Evolutionary conservation across 2,797 vertebrate genomes (phyloP).

Genomic region (Schizothorax lantsangensis): DNA sequence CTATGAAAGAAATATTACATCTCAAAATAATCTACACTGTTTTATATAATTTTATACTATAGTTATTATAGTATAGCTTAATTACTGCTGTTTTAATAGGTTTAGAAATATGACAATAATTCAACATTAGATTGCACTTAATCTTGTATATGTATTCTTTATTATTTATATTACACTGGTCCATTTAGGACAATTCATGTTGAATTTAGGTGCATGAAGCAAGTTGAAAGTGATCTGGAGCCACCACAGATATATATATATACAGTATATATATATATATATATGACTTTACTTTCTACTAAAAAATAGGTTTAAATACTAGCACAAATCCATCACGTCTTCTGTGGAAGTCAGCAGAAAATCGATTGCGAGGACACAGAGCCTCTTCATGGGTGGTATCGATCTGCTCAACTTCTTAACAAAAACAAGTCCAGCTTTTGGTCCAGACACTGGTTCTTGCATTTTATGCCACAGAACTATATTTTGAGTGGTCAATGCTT

Average conservation of each 20-base stretch:
- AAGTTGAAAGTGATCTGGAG: not conserved
- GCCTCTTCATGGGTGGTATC: conserved; percentile 20
- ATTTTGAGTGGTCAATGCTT: not conserved
- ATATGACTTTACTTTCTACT: not conserved
- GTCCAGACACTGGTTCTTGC: not conserved
- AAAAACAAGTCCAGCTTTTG: conserved; percentile 16
- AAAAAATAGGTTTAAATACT: not conserved
- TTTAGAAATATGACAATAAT: not conserved
- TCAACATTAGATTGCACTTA: not conserved
- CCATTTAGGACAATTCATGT: not conserved
- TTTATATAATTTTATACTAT: not conserved
- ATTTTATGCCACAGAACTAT: not conserved
- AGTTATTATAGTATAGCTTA: not conserved
- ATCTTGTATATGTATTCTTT: not conserved
- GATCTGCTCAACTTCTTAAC: conserved; percentile 35
- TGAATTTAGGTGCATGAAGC: not conserved
- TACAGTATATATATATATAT: not conserved
- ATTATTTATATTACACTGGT: not conserved
- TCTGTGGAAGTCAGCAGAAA: conserved; percentile 18
- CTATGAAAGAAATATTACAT: not conserved
- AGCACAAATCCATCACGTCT: conserved; percentile 12
- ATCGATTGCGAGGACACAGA: conserved; percentile 18
- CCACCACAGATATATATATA: not conserved
- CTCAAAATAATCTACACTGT: not conserved
- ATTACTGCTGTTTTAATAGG: not conserved